Evolutionary conservation across 2,888 invertebrate genomes (phyloP), one percentile per base, ranked within the genome.

Genomic region (Globia sparganii): DNA sequence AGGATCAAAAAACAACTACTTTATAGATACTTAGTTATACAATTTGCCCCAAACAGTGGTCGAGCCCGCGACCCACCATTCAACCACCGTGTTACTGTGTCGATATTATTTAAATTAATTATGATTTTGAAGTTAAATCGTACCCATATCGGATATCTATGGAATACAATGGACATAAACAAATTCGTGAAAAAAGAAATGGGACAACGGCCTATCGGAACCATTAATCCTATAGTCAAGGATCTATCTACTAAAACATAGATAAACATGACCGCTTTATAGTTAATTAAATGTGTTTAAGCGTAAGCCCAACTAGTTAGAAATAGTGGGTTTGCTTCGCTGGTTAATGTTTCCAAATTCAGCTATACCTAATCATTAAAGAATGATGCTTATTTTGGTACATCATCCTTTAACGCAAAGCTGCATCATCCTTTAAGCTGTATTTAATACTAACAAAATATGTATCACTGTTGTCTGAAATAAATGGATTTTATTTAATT

Each of bases 231-330:
- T 53, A 4, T 5, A 21, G 25, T 15, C 18, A 25, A 25, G 46
- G 40, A 34, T 53, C n/a, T 25, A n/a, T n/a, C n/a, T n/a, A n/a
- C n/a, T n/a, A n/a, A n/a, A n/a, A n/a, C n/a, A n/a, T n/a, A n/a
- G n/a, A n/a, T n/a, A n/a, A n/a, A 53, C 58, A 75, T 18, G 43
- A 53, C 21, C 21, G 21, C 3, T 11, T 34, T 58, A 43, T 34
- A 31, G 62, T 76, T 58, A 64, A 80, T 80, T 68, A 64, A 56
- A 53, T 25, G 49, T 37, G 43, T 61, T 78, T 37, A 59, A 18
- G 31, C 18, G 8, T 46, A 78, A 56, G 2, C 2, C 11, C n/a
- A 5, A 65, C 58, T 58, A 67, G 34, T 40, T 40, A 46, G 3
- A 40, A 11, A 11, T 11, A 13, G 2, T 37, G 53, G 53, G 31